These are phyloP conservation scores for Bombus pascuorum DNA, from an alignment of 1,140 invertebrate species.

Conservation along the genomic window DNA sequence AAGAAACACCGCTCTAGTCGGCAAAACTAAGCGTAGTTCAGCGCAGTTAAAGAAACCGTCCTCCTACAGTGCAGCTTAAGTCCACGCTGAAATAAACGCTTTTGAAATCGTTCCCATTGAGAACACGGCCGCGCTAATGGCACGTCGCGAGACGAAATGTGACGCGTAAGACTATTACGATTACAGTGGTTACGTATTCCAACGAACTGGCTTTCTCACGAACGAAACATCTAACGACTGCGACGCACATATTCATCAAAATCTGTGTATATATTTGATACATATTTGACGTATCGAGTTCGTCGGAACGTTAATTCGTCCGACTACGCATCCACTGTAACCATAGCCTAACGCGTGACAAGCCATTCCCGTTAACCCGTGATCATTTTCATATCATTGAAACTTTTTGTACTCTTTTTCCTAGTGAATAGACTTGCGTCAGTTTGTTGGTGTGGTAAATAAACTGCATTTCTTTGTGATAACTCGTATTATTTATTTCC, in stretches of 20 bases:
- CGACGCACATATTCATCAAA: too few relatives aligned
- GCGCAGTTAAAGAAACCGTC: constrained; percentile 44
- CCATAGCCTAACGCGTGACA: not conserved
- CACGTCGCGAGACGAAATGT: not conserved
- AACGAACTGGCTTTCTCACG: too few relatives aligned
- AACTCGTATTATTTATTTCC: constrained; percentile 82
- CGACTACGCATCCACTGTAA: too few relatives aligned
- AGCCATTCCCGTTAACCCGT: not conserved
- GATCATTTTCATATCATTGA: constrained; percentile 24
- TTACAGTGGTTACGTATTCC: too few relatives aligned
- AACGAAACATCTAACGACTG: too few relatives aligned
- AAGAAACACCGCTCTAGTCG: constrained; percentile 5
- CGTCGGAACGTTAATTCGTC: too few relatives aligned
- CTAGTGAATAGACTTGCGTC: constrained; percentile 74
- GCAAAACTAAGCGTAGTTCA: constrained; percentile 19
- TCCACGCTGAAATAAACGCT: constrained; percentile 42
- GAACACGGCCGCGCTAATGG: not conserved
- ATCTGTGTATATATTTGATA: too few relatives aligned
- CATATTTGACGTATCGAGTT: too few relatives aligned
- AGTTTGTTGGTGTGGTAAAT: constrained; percentile 82
- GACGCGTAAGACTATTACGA: not conserved
- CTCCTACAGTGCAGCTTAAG: constrained; percentile 38
- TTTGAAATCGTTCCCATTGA: constrained; percentile 35
- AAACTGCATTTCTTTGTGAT: constrained; percentile 81
- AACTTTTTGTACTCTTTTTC: constrained; percentile 73